Conservation (phyloP, 2,888 invertebrate species). For the Drosophila kokeensis region DNA sequence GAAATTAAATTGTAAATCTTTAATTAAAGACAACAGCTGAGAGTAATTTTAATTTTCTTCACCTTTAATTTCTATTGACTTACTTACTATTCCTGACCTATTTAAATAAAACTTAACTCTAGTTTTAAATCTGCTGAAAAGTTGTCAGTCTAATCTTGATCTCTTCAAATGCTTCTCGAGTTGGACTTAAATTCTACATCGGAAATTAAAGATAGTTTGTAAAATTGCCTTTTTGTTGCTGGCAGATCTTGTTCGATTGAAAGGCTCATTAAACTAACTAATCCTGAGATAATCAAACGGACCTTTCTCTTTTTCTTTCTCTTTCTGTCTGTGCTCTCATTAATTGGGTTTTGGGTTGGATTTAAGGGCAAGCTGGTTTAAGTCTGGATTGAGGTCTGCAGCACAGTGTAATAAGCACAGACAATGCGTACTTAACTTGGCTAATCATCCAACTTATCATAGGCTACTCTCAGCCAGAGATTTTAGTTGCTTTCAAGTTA, state of each 20-base stretch:
- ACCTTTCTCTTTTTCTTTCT: not conserved
- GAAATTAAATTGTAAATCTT: not conserved
- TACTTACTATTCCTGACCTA: not conserved
- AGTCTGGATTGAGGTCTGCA: not conserved
- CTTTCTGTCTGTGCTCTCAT: not conserved
- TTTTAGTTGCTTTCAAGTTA: not conserved
- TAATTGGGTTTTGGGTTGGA: not conserved
- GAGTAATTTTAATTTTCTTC: not conserved
- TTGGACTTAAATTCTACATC: not conserved
- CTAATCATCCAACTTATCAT: conserved; percentile 9
- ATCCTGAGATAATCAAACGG: not conserved
- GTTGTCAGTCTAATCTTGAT: not conserved
- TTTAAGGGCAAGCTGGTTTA: not conserved
- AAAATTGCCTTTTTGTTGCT: not conserved
- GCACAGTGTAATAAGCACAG: conserved; percentile 11
- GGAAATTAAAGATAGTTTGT: not conserved
- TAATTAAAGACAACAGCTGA: not conserved
- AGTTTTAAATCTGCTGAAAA: not conserved
- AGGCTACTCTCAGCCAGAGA: not conserved
- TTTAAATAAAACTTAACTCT: not conserved
- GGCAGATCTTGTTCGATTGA: not conserved
- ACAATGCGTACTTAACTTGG: conserved; percentile 9
- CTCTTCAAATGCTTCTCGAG: not conserved
- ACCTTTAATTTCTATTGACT: not conserved
- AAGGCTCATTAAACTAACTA: not conserved